These are phyloP conservation scores for Orthochromis malagaraziensis DNA, from an alignment of 2,113 vertebrate genomes.

Conservation along the genomic window DNA sequence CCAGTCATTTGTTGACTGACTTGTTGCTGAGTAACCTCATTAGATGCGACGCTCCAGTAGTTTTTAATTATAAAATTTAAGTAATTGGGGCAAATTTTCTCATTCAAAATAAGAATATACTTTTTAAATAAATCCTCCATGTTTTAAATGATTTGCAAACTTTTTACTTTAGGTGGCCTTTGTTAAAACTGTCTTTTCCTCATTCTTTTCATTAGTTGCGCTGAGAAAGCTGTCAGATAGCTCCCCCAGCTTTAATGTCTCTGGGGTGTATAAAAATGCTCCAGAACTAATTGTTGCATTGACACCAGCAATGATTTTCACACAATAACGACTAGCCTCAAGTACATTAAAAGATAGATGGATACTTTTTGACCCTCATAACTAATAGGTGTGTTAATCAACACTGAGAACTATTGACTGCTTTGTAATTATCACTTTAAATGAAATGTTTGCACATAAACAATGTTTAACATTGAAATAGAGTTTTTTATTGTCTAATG, in stretches of 20 bases:
- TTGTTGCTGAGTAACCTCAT: neutral
- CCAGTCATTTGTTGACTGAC: neutral
- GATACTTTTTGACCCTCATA: neutral
- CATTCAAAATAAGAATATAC: neutral
- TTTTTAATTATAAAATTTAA: neutral
- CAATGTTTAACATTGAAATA: neutral
- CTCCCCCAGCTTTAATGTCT: neutral
- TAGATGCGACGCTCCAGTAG: neutral
- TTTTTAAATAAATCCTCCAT: neutral
- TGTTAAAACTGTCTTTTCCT: fast-evolving
- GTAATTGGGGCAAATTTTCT: neutral
- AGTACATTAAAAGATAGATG: neutral
- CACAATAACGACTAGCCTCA: neutral
- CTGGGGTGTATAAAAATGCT: neutral
- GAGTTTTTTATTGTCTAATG: neutral
- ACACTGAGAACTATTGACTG: neutral
- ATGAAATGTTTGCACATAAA: neutral
- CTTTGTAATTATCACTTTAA: neutral
- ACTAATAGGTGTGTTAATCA: neutral
- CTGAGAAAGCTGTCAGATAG: neutral
- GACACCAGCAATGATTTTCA: neutral
- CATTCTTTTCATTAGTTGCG: neutral
- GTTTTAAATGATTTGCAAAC: neutral
- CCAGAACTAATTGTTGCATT: neutral
- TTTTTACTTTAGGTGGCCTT: neutral